phyloP scores from a whole-genome alignment of 2,797 vertebrate species.

The Falco concolor region DNA sequence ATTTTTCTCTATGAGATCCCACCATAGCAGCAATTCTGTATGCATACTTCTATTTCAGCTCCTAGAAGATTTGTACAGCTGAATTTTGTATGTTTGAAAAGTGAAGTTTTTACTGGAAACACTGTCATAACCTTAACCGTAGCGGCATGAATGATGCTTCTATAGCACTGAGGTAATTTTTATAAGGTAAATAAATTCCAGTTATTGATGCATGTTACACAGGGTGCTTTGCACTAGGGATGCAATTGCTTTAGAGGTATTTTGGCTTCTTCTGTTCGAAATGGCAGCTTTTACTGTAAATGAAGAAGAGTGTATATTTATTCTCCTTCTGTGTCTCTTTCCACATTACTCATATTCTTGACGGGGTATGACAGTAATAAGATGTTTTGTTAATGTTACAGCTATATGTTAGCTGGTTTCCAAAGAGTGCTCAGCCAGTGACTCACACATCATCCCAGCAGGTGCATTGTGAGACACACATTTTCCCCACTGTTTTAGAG shows the following conservation, averaged over 20 bases:
- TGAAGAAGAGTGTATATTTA: constrained; percentile 14
- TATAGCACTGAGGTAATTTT: constrained; percentile 26
- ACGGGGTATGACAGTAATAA: constrained; percentile 6
- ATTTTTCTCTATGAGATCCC: not conserved
- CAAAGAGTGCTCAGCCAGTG: not conserved
- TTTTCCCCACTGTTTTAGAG: constrained; percentile 23
- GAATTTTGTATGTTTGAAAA: constrained; percentile 10
- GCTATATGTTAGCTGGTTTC: not conserved
- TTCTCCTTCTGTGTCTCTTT: not conserved
- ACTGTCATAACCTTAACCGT: not conserved
- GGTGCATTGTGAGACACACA: not conserved
- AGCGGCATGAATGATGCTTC: not conserved
- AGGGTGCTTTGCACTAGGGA: not conserved
- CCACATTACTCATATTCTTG: constrained; percentile 34
- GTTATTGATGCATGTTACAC: not conserved
- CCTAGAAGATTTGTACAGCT: constrained; percentile 13
- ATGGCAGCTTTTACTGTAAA: not conserved
- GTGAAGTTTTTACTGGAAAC: constrained; percentile 3
- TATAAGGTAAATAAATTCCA: constrained; percentile 33
- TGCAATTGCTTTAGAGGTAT: not conserved
- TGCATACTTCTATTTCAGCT: not conserved
- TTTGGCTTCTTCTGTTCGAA: not conserved
- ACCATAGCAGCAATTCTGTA: rapidly evolving
- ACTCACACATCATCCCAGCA: not conserved
- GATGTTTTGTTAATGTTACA: not conserved